Evolutionary conservation across 2,888 invertebrate genomes (phyloP).

Genomic region (Bimastos eiseni): DNA sequence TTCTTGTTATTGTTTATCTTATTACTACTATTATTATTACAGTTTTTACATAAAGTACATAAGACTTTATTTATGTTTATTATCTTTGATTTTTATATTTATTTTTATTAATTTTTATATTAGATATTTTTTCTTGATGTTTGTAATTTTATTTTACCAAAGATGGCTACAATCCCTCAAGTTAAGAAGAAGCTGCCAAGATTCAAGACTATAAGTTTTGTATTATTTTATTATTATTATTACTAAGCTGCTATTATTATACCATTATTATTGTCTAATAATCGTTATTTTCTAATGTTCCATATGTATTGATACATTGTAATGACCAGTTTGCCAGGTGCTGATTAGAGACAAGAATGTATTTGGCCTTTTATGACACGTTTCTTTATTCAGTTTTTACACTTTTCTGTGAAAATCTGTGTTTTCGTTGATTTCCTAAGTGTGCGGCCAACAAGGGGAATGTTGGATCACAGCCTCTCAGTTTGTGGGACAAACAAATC

Average conservation of each 20-base stretch:
- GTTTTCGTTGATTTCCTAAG: not conserved
- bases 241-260: no score
- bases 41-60: no score
- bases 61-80: not conserved
- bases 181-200: not conserved
- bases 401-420: not conserved
- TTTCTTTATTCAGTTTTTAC: not conserved
- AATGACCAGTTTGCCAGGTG: not conserved
- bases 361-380: not conserved
- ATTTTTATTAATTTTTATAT: no score
- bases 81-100: not conserved
- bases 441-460: not conserved
- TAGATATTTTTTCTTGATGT: no score
- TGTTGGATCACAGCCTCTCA: not conserved
- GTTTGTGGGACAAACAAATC: not conserved
- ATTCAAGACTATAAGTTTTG: not conserved
- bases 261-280: not conserved
- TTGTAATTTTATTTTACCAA: no score
- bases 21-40: not conserved
- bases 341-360: not conserved
- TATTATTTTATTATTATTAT: not conserved
- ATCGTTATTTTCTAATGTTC: not conserved
- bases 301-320: not conserved
- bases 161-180: not conserved
- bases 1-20: not conserved